Evolutionary conservation across 1,140 invertebrate genomes (phyloP).

Genomic region (Mylabris phalerata): DNA sequence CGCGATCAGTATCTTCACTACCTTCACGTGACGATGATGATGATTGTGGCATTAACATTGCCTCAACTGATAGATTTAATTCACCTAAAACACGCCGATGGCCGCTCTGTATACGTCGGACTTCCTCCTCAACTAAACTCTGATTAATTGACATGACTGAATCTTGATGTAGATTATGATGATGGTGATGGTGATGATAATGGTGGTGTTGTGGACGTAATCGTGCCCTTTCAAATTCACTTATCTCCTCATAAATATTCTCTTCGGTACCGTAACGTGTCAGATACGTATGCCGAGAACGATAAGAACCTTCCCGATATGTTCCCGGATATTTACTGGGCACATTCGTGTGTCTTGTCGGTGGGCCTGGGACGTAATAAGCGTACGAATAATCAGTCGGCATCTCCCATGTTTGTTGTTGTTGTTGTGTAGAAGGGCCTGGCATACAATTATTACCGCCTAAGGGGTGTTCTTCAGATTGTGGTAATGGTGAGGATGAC

Average conservation of each 20-base stretch:
- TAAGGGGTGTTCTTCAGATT: slow-evolving; percentile 21
- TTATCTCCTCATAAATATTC: slow-evolving; percentile 85
- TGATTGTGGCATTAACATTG: slow-evolving; percentile 70
- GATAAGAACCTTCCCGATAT: slow-evolving; percentile 43
- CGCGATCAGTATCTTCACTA: slow-evolving; percentile 43
- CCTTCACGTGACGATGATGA: slow-evolving; percentile 30
- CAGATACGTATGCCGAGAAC: slow-evolving; percentile 58
- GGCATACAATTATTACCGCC: slow-evolving; percentile 21
- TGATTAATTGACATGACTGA: slow-evolving; percentile 50
- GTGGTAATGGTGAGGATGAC: slow-evolving; percentile 5
- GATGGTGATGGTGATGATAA: no score
- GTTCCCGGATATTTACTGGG: slow-evolving; percentile 47
- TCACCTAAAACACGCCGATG: slow-evolving; percentile 77
- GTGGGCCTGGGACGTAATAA: slow-evolving; percentile 62
- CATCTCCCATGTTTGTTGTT: slow-evolving; percentile 13
- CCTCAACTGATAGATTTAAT: slow-evolving; percentile 75
- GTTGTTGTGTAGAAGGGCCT: slow-evolving; percentile 20
- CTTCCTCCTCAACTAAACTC: slow-evolving; percentile 71
- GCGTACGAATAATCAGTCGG: slow-evolving; percentile 66
- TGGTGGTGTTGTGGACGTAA: slow-evolving; percentile 15
- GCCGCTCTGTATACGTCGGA: slow-evolving; percentile 65
- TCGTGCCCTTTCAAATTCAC: slow-evolving; percentile 47
- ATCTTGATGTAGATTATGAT: slow-evolving; percentile 14
- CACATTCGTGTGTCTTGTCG: slow-evolving; percentile 51
- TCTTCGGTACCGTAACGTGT: slow-evolving; percentile 75